Conservation (phyloP, 2,113 vertebrate genomes). For the Entosphenus tridentatus region DNA sequence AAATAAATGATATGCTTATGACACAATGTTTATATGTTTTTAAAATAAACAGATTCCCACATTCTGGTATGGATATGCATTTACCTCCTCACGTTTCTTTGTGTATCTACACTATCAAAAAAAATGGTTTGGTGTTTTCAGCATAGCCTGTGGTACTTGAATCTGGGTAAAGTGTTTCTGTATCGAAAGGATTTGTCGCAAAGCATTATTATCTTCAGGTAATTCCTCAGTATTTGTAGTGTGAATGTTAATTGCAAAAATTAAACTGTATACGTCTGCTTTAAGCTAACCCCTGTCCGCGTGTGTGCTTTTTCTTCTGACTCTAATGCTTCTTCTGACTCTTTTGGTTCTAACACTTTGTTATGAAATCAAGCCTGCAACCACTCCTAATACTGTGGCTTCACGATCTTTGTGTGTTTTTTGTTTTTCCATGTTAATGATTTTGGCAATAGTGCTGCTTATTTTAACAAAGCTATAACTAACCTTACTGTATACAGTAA, state of each 20-base stretch:
- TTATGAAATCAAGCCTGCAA: too few species aligned
- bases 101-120: slow-evolving; percentile 1
- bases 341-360: too few species aligned
- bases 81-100: slow-evolving; percentile 4
- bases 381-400: too few species aligned
- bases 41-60: slow-evolving; percentile 3
- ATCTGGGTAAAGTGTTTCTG: slow-evolving; percentile 1
- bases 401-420: too few species aligned
- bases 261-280: slow-evolving; percentile 5
- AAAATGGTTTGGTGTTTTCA: neutral
- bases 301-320: slow-evolving; percentile 3
- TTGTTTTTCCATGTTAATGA: too few species aligned
- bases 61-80: slow-evolving; percentile 6
- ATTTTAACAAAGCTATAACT: too few species aligned
- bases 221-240: slow-evolving; percentile 7
- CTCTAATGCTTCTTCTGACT: neutral
- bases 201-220: slow-evolving; percentile 6
- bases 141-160: slow-evolving; percentile 6
- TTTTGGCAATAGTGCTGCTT: too few species aligned
- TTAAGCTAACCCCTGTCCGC: slow-evolving; percentile 5
- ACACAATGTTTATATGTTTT: slow-evolving; percentile 6
- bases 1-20: slow-evolving; percentile 4
- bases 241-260: slow-evolving; percentile 4
- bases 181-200: slow-evolving; percentile 2
- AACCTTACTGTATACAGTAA: too few species aligned